These are phyloP conservation scores for Hemibagrus guttatus DNA, from an alignment of 2,797 vertebrate genomes.

Conservation along the genomic window DNA sequence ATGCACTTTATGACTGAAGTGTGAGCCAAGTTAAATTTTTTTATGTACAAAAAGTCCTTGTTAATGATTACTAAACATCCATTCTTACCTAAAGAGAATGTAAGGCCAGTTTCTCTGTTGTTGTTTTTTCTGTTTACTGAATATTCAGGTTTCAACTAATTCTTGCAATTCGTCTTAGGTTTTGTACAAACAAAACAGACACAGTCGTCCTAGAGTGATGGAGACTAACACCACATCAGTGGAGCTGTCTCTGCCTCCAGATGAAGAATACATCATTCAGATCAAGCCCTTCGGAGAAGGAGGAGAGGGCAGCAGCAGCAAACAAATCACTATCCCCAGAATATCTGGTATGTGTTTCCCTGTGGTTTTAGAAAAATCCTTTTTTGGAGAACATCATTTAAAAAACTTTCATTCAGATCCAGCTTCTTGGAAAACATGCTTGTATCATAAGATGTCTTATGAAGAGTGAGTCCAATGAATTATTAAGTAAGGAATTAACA, in stretches of 20 bases:
- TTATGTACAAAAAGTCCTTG: neutral
- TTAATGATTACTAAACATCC: neutral
- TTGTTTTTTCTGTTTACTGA: neutral
- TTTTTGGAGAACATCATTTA: neutral
- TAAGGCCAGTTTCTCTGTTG: neutral
- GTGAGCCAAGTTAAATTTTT: neutral
- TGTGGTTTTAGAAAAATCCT: neutral
- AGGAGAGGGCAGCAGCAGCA: slow-evolving; percentile 92
- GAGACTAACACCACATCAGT: slow-evolving; percentile 95
- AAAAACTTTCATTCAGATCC: neutral
- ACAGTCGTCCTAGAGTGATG: slow-evolving; percentile 86
- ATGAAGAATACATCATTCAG: slow-evolving; percentile 94
- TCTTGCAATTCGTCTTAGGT: slow-evolving; percentile 73
- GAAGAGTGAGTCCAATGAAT: neutral
- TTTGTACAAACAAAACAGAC: slow-evolving; percentile 88
- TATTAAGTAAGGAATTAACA: neutral
- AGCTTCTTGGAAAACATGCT: neutral
- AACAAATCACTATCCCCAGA: slow-evolving; percentile 93
- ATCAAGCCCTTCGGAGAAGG: slow-evolving; percentile 95
- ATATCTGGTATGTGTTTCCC: slow-evolving; percentile 71
- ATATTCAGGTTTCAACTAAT: neutral
- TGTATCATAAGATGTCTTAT: neutral
- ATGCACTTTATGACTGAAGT: neutral
- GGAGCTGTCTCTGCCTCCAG: slow-evolving; percentile 88
- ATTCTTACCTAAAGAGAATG: neutral